A percentile compares a stretch with the other conserved stretches of the same genome.
Conservation (phyloP, 2,113 vertebrate genomes). For the Coturnix japonica region DNA sequence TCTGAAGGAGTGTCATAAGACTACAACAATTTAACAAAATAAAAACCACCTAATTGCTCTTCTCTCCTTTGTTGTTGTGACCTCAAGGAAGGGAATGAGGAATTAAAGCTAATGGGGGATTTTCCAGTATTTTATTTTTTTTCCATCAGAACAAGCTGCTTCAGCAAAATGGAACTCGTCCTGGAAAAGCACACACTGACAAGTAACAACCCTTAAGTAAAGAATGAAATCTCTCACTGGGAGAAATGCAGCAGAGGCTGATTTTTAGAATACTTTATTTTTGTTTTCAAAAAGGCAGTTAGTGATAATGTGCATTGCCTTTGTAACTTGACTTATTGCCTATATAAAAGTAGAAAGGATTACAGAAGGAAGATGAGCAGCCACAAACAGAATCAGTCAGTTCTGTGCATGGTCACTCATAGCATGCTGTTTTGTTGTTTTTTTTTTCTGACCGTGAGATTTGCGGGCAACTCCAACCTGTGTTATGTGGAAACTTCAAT, state of each 20-base stretch:
- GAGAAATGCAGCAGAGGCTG: background rate
- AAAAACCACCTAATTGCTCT: background rate
- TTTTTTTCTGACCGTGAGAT: background rate
- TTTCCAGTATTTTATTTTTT: background rate
- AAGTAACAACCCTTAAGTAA: background rate
- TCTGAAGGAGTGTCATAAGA: background rate
- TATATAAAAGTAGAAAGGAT: background rate
- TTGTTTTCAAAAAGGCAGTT: background rate
- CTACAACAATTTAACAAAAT: background rate
- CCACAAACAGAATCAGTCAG: background rate
- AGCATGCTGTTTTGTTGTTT: background rate
- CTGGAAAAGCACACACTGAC: background rate
- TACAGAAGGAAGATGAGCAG: background rate
- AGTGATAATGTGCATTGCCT: background rate
- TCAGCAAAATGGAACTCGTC: background rate
- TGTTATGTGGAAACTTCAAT: background rate
- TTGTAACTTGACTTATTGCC: background rate
- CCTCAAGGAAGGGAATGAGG: background rate
- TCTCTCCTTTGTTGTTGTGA: background rate
- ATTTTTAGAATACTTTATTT: background rate
- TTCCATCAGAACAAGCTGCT: background rate
- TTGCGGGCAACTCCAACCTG: background rate
- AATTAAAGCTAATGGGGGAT: background rate
- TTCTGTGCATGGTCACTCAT: rapidly evolving
- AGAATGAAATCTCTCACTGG: background rate